These are phyloP conservation scores for Lithophane semibrunnea DNA, from an alignment of 2,888 invertebrate genomes.

Conservation along the genomic window DNA sequence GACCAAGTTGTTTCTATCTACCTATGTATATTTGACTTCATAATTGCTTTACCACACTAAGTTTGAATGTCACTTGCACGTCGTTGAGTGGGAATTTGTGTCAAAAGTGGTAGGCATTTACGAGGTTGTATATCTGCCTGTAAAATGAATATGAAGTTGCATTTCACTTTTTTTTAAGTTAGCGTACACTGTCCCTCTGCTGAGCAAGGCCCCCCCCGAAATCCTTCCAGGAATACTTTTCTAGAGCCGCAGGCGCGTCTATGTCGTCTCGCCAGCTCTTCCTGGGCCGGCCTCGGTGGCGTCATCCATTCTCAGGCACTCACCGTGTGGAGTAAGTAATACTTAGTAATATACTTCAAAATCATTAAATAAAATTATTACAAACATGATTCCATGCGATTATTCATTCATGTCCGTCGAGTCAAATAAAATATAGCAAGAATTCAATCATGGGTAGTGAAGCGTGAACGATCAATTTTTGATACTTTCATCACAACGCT, in stretches of 20 bases:
- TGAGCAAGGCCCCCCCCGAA: too few relatives aligned
- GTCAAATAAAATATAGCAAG: constrained; percentile 36
- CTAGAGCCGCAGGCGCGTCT: too few relatives aligned
- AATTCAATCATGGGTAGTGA: constrained; percentile 42
- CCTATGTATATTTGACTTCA: background rate
- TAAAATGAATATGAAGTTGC: background rate
- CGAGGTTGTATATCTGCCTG: too few relatives aligned
- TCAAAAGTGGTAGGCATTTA: background rate
- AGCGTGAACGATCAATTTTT: constrained; percentile 53
- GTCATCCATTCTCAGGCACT: too few relatives aligned
- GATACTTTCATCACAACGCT: constrained; percentile 54
- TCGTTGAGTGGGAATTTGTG: background rate
- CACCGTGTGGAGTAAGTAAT: too few relatives aligned
- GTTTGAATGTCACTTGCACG: background rate
- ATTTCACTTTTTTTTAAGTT: too few relatives aligned
- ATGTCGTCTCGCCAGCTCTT: too few relatives aligned
- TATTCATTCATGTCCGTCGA: constrained; percentile 37
- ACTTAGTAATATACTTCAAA: constrained; percentile 4
- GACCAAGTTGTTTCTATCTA: background rate
- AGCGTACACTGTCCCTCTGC: too few relatives aligned
- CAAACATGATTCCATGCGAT: constrained; percentile 1
- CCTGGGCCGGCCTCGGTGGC: too few relatives aligned
- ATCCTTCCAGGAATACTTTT: too few relatives aligned
- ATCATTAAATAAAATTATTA: background rate
- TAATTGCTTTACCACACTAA: background rate